Conservation (phyloP, 2,888 invertebrate species). For the Hypercompe scribonia region DNA sequence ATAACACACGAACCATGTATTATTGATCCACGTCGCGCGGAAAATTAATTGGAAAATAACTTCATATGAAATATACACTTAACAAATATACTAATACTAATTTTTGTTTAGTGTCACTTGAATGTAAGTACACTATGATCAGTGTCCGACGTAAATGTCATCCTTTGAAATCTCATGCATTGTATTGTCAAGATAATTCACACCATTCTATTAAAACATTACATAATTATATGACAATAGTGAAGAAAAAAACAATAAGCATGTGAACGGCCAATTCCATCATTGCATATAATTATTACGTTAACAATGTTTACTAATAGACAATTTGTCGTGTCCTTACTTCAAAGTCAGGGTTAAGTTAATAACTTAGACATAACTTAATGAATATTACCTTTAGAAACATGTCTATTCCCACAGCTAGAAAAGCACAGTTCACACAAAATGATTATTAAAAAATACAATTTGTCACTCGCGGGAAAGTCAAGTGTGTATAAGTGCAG, state of each 20-base stretch:
- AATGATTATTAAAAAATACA: constrained; percentile 50
- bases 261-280: constrained; percentile 55
- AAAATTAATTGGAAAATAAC: constrained; percentile 45
- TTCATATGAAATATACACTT: neutral
- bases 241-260: constrained; percentile 49
- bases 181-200: constrained; percentile 37
- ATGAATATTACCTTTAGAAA: constrained; percentile 64
- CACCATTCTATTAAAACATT: constrained; percentile 44
- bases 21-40: constrained; percentile 35
- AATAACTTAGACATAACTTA: constrained; percentile 39
- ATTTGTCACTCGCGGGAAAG: constrained; percentile 76
- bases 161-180: constrained; percentile 20
- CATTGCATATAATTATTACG: constrained; percentile 54
- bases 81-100: neutral
- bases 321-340: constrained; percentile 43
- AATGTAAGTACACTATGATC: neutral
- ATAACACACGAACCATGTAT: constrained; percentile 37
- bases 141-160: constrained; percentile 17
- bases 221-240: constrained; percentile 51
- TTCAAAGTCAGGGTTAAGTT: constrained; percentile 60
- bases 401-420: constrained; percentile 59
- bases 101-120: neutral
- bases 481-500: constrained; percentile 58
- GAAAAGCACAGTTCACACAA: constrained; percentile 55
- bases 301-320: constrained; percentile 63